These are phyloP conservation scores for Eudemis profundana DNA, from an alignment of 2,888 invertebrate species.

Conservation along the genomic window DNA sequence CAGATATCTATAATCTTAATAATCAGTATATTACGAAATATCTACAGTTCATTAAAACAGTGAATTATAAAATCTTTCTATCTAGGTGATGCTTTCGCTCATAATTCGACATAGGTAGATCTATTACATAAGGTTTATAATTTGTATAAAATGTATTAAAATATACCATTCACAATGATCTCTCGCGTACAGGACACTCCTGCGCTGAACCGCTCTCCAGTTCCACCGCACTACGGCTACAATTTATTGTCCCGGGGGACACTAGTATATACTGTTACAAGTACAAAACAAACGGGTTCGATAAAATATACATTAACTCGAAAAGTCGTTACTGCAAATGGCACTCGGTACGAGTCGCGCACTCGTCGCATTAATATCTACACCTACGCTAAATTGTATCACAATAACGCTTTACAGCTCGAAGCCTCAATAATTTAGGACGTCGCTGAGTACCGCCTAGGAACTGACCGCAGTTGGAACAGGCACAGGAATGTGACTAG, in stretches of 20 bases:
- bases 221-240: conserved; percentile 57
- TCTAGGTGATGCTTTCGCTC: conserved; percentile 62
- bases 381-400: conserved; percentile 80
- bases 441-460: conserved; percentile 57
- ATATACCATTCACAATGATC: conserved; percentile 79
- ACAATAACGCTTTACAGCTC: conserved; percentile 79
- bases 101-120: conserved; percentile 64
- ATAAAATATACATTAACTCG: conserved; percentile 64
- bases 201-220: conserved; percentile 42
- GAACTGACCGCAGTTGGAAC: conserved; percentile 58
- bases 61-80: conserved; percentile 68
- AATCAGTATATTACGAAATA: conserved; percentile 51
- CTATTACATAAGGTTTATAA: conserved; percentile 69
- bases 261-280: conserved; percentile 56
- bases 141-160: conserved; percentile 79
- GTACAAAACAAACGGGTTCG: conserved; percentile 63
- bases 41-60: conserved; percentile 60
- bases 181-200: conserved; percentile 53
- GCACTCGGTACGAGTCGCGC: conserved; percentile 76
- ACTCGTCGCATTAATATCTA: conserved; percentile 71
- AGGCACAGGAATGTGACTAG: conserved; percentile 69
- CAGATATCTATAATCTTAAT: conserved; percentile 57
- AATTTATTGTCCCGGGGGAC: conserved; percentile 73
- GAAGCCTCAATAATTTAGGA: conserved; percentile 71
- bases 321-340: conserved; percentile 74